Evolutionary conservation across 1,140 invertebrate species (phyloP).

Genomic region (Neodiprion lecontei): DNA sequence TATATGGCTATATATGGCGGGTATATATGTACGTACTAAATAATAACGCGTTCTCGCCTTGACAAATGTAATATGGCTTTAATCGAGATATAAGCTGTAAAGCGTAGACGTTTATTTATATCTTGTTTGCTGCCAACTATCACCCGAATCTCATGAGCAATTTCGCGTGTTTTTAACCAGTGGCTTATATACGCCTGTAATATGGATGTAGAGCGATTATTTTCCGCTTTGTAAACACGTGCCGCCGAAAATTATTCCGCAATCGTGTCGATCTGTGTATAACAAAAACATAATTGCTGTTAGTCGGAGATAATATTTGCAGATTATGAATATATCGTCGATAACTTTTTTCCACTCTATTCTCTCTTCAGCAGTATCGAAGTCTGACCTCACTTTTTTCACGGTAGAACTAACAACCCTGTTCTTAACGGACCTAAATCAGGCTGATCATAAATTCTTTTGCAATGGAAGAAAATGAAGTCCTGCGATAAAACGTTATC

Average conservation of each 20-base stretch:
- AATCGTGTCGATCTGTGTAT: too few relatives aligned
- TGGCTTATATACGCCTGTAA: too few relatives aligned
- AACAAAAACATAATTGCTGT: too few relatives aligned
- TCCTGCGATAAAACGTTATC: not conserved
- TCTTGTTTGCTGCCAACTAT: conserved; percentile 46
- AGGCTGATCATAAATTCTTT: not conserved
- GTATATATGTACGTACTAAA: conserved; percentile 32
- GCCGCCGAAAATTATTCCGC: too few relatives aligned
- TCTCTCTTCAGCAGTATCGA: too few relatives aligned
- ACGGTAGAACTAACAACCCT: not conserved
- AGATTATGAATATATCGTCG: too few relatives aligned
- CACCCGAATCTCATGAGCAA: not conserved
- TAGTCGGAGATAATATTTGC: too few relatives aligned
- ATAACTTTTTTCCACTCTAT: too few relatives aligned
- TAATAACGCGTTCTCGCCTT: conserved; percentile 49
- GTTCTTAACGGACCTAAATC: not conserved
- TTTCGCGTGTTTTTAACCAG: too few relatives aligned
- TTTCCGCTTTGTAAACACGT: too few relatives aligned
- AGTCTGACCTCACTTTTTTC: not conserved
- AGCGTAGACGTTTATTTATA: conserved; percentile 46
- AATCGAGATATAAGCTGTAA: conserved; percentile 56
- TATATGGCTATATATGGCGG: conserved; percentile 12
- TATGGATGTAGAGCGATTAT: too few relatives aligned
- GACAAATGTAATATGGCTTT: conserved; percentile 59
- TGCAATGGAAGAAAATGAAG: not conserved